Evolutionary conservation across 1,140 invertebrate species (phyloP), one percentile per base, ranked within the genome.

Genomic region (Caligus rogercresseyi): DNA sequence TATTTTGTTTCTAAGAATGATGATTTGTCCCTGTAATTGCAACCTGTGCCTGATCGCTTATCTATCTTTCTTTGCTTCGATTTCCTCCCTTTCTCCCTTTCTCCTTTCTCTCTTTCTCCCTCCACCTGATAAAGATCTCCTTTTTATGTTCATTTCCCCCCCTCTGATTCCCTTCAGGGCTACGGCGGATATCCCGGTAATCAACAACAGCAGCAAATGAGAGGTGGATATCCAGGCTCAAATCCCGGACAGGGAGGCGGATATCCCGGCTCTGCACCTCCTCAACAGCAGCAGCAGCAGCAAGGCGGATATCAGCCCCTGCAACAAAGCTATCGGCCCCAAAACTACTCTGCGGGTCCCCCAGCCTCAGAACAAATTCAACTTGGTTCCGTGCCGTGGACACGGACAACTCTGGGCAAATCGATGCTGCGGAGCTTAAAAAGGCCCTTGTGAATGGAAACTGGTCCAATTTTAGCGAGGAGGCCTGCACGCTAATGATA

Each of bases 401-500:
- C 25, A 19, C 19, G 25, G 61, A 63, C 53, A 54, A 51, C 1
- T 63, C 85, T 59, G 88, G 88, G n/a, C 79, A 81, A 70, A 91
- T 92, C 54, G 81, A 81, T 64, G 78, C 84, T 11, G 63, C 69
- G 14, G 89, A 92, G 75, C 74, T 93, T n/a, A 81, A 86, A 72
- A 73, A 79, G 3, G 88, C 87, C 3, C 74, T 93, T 2, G 81
- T 88, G 4, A 91, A 89, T 76, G 86, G 84, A 25, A 86, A 89
- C 74, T 88, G 87, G 21, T 79, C 85, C 63, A 81, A 82, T 64
- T 92, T 92, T 71, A 89, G 86, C 52, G 81, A 86, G 64, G 82
- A 80, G 66, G 85, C 86, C 25, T 91, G 87, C 72, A 81, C 80
- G 66, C 74, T 92, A n/a, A 90, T 93, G 86, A 89, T 92, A 69